phyloP scores from a whole-genome alignment of 2,888 invertebrate species.

The Thera obeliscata region DNA sequence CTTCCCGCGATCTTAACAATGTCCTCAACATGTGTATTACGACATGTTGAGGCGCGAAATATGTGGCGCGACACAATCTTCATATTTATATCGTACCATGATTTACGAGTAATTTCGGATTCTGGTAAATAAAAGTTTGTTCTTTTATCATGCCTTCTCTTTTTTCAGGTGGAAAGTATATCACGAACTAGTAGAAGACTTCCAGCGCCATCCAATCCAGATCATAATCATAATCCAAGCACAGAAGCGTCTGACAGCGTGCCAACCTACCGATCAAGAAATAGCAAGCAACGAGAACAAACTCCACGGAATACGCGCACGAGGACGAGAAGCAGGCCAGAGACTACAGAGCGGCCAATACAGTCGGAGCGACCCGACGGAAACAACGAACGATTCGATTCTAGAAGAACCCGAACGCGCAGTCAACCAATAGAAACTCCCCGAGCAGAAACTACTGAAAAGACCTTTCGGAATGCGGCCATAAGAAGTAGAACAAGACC shows the following conservation, averaged over 20 bases:
- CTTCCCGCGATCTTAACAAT: too few species aligned
- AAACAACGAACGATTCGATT: constrained; percentile 71
- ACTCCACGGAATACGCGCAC: constrained; percentile 54
- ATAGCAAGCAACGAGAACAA: constrained; percentile 65
- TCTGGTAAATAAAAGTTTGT: not conserved
- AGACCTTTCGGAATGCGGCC: constrained; percentile 54
- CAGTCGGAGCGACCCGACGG: constrained; percentile 51
- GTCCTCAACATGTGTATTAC: too few species aligned
- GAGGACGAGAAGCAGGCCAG: constrained; percentile 62
- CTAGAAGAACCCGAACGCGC: constrained; percentile 71
- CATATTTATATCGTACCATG: too few species aligned
- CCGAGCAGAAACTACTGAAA: constrained; percentile 49
- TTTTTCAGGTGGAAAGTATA: constrained; percentile 69
- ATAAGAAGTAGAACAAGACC: constrained; percentile 59
- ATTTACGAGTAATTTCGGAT: too few species aligned
- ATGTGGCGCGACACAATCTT: too few species aligned
- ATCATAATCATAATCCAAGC: constrained; percentile 51
- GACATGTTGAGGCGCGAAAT: too few species aligned
- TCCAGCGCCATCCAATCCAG: constrained; percentile 53
- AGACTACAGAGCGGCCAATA: constrained; percentile 42
- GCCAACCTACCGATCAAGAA: constrained; percentile 64
- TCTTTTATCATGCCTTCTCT: not conserved
- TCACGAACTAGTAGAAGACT: constrained; percentile 65
- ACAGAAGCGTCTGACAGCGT: constrained; percentile 54
- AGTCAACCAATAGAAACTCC: constrained; percentile 56